Percentiles rank a stretch among this genome's conserved stretches.
Evolutionary conservation across 2,888 invertebrate genomes (phyloP).

Genomic region (Glaucopsyche alexis): DNA sequence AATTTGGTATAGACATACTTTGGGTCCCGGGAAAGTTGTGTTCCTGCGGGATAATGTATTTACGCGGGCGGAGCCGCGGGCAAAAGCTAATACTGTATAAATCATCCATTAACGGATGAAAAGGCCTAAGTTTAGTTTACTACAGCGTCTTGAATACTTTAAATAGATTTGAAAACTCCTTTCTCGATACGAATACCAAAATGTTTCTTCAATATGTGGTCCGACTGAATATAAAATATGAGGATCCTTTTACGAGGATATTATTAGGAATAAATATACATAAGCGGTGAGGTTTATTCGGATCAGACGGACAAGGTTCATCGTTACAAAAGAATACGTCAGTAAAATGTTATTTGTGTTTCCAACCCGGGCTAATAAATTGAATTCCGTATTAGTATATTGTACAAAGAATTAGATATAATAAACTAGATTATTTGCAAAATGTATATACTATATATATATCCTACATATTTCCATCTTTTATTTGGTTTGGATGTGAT

Average conservation of each 20-base stretch:
- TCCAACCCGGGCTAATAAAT: constrained; percentile 27
- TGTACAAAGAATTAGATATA: constrained; percentile 23
- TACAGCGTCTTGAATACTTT: background rate
- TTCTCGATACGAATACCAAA: constrained; percentile 46
- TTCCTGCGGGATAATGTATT: too few species aligned
- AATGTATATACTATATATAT: constrained; percentile 20
- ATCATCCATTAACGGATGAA: too few species aligned
- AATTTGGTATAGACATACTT: too few species aligned
- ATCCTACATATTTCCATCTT: background rate
- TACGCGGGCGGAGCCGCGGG: too few species aligned
- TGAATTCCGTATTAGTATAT: constrained; percentile 29
- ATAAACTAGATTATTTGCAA: constrained; percentile 4
- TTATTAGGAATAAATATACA: constrained; percentile 72
- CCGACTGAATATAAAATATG: constrained; percentile 66
- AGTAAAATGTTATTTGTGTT: constrained; percentile 28
- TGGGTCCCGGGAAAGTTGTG: too few species aligned
- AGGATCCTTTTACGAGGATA: constrained; percentile 66
- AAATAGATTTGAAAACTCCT: constrained; percentile 7
- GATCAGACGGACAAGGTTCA: constrained; percentile 52
- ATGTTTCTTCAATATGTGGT: constrained; percentile 72
- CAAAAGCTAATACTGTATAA: too few species aligned
- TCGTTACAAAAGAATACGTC: constrained; percentile 29
- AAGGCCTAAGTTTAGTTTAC: too few species aligned
- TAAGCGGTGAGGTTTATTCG: constrained; percentile 68
- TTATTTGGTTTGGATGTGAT: constrained; percentile 3